Percentiles rank a stretch among this genome's conserved stretches.
phyloP scores from a whole-genome alignment of 1,140 invertebrate genomes.

The Halesus radiatus region DNA sequence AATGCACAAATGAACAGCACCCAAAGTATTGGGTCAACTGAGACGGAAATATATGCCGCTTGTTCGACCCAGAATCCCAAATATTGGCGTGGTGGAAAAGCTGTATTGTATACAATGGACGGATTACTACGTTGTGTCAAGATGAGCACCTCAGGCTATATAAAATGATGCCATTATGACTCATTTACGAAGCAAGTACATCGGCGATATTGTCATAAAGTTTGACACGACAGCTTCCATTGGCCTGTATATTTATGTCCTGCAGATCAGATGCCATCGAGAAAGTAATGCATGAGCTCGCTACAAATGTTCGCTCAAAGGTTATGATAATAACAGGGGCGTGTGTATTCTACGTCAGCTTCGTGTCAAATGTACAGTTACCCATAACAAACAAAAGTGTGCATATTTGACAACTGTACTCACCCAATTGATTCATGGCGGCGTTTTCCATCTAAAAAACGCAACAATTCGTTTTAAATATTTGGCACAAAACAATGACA shows the following conservation, averaged over 20 bases:
- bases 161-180: constrained; percentile 29
- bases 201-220: constrained; percentile 6
- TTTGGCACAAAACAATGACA: constrained; percentile 49
- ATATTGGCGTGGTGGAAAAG: constrained; percentile 11
- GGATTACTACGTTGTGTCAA: constrained; percentile 26
- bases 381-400: constrained; percentile 51
- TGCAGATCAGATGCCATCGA: neutral
- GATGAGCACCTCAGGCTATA: constrained; percentile 33
- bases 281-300: neutral
- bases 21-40: neutral
- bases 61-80: constrained; percentile 18
- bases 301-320: constrained; percentile 20
- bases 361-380: constrained; percentile 69
- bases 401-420: constrained; percentile 47
- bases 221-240: constrained; percentile 29
- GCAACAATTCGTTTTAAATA: constrained; percentile 23
- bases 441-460: constrained; percentile 41
- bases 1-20: neutral
- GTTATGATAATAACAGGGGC: constrained; percentile 48
- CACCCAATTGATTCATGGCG: constrained; percentile 44
- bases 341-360: constrained; percentile 65
- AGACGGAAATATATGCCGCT: neutral
- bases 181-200: constrained; percentile 6
- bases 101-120: constrained; percentile 14
- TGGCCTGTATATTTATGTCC: neutral